Evolutionary conservation across 2,888 invertebrate species (phyloP).

Genomic region (Teleogryllus oceanicus): DNA sequence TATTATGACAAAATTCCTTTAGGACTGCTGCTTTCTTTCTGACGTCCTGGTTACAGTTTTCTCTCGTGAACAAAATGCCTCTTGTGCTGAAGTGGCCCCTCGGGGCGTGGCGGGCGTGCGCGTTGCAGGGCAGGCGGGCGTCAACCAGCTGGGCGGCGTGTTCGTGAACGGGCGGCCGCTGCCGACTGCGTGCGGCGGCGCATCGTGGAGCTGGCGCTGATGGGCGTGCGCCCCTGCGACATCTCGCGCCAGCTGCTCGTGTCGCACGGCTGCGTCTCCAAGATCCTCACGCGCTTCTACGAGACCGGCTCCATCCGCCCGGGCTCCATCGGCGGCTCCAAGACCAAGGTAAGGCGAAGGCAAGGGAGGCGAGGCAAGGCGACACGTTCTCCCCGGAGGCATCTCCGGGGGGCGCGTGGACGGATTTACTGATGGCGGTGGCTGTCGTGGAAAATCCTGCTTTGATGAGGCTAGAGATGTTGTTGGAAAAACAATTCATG

Average conservation of each 20-base stretch:
- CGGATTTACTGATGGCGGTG: no score
- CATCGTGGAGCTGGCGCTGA: conserved; percentile 89
- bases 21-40: no score
- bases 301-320: conserved; percentile 95
- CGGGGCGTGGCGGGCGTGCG: no score
- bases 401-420: neutral
- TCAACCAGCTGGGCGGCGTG: conserved; percentile 94
- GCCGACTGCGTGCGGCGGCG: conserved; percentile 87
- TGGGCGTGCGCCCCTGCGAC: conserved; percentile 94
- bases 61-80: no score
- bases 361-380: neutral
- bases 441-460: no score
- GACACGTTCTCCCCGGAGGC: neutral
- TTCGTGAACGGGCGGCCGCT: conserved; percentile 97
- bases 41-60: no score
- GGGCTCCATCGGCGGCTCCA: conserved; percentile 85
- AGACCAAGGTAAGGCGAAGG: conserved; percentile 72
- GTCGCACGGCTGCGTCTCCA: conserved; percentile 95
- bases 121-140: conserved; percentile 85
- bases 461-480: no score
- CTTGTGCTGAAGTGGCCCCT: no score
- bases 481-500: no score
- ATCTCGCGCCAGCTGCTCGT: conserved; percentile 93
- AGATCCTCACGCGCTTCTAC: conserved; percentile 93
- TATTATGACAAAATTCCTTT: no score